Evolutionary conservation across 2,888 invertebrate genomes (phyloP).

Genomic region (Heliconius ismenius): DNA sequence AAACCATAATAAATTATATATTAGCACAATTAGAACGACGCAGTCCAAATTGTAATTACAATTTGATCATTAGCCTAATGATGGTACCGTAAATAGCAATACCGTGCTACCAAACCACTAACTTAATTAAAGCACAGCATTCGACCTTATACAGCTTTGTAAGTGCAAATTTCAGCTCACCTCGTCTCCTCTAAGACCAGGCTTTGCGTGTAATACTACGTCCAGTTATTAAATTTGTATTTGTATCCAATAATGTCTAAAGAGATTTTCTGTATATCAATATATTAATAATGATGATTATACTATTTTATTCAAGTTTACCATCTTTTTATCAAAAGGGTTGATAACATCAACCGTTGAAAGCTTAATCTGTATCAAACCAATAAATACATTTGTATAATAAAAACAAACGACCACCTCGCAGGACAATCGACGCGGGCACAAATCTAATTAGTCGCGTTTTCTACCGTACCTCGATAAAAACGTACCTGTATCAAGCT

Average conservation of each 20-base stretch:
- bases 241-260: constrained; percentile 12
- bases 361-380: background rate
- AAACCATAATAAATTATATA: constrained; percentile 24
- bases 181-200: constrained; percentile 36
- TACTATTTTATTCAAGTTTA: background rate
- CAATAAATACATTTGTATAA: constrained; percentile 5
- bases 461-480: background rate
- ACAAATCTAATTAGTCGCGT: background rate
- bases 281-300: background rate
- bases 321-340: background rate
- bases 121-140: constrained; percentile 58
- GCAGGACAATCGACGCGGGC: constrained; percentile 1
- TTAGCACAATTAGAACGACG: constrained; percentile 19
- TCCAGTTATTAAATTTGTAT: constrained; percentile 38
- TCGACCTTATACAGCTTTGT: constrained; percentile 28
- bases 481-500: background rate
- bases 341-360: background rate
- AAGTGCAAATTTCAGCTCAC: constrained; percentile 35
- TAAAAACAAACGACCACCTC: constrained; percentile 6
- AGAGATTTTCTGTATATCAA: background rate
- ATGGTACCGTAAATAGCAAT: constrained; percentile 63
- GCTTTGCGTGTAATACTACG: constrained; percentile 29
- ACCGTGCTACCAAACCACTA: constrained; percentile 62
- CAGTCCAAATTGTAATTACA: constrained; percentile 47
- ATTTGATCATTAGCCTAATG: constrained; percentile 60